These are phyloP conservation scores for Serranus cabrilla DNA, from an alignment of 2,797 vertebrate species.

Conservation along the genomic window DNA sequence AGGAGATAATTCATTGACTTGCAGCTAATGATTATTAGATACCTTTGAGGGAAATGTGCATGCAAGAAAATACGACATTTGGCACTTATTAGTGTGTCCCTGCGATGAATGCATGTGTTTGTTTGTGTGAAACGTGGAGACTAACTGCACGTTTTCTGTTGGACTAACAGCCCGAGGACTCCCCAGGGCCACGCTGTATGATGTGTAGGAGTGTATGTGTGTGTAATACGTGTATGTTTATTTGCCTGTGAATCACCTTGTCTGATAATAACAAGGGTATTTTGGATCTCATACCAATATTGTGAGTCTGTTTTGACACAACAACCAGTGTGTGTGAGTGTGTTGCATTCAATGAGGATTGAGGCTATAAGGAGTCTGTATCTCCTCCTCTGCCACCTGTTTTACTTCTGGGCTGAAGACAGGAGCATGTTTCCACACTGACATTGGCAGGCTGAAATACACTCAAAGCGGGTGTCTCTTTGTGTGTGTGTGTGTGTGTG, in stretches of 20 bases:
- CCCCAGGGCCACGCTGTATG: slow-evolving; percentile 56
- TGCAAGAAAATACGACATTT: slow-evolving; percentile 1
- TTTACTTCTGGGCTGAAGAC: slow-evolving; percentile 61
- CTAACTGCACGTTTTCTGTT: slow-evolving; percentile 59
- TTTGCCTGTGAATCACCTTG: not conserved
- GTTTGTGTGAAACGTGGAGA: slow-evolving; percentile 28
- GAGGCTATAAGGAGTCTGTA: slow-evolving; percentile 38
- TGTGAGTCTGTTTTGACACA: slow-evolving; percentile 2
- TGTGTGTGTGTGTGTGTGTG: slow-evolving; percentile 10
- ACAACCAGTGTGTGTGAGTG: not conserved
- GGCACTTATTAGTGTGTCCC: slow-evolving; percentile 2
- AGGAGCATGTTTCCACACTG: slow-evolving; percentile 42
- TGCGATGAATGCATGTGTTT: slow-evolving; percentile 23
- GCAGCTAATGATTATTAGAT: slow-evolving; percentile 21
- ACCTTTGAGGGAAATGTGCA: not conserved
- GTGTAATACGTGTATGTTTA: not conserved
- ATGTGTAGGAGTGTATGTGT: slow-evolving; percentile 10
- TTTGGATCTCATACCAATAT: not conserved
- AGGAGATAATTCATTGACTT: slow-evolving; percentile 25
- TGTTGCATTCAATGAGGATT: slow-evolving; percentile 22
- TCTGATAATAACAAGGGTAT: not conserved
- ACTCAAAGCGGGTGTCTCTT: slow-evolving; percentile 31
- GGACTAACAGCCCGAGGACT: slow-evolving; percentile 79
- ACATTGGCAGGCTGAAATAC: slow-evolving; percentile 53
- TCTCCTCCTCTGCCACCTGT: slow-evolving; percentile 78